phyloP scores from a whole-genome alignment of 1,140 invertebrate species.

The Ostrea edulis region DNA sequence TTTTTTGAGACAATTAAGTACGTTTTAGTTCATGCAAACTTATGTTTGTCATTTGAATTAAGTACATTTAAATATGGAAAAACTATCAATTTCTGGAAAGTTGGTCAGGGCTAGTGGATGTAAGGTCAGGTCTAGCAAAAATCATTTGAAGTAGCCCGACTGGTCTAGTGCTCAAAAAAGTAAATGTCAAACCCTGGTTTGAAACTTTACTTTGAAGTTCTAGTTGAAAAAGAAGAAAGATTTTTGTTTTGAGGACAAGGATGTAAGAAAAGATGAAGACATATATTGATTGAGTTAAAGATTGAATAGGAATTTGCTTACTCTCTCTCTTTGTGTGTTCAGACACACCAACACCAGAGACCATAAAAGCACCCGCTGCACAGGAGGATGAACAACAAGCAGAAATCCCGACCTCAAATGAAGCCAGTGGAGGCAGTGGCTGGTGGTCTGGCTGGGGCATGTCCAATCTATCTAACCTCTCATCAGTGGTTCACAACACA shows the following conservation, averaged over 20 bases:
- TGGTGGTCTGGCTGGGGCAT: constrained; percentile 76
- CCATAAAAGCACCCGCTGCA: neutral
- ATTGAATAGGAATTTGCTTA: neutral
- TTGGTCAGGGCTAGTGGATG: too few species aligned
- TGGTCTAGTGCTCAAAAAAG: too few species aligned
- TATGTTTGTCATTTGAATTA: too few species aligned
- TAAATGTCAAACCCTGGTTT: too few species aligned
- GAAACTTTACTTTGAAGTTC: neutral
- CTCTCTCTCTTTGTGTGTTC: neutral
- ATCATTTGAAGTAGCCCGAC: too few species aligned
- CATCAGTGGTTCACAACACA: constrained; percentile 60
- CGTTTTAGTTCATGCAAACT: too few species aligned
- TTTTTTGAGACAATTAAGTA: too few species aligned
- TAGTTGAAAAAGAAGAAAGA: constrained; percentile 3
- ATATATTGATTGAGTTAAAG: neutral
- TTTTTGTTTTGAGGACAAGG: neutral
- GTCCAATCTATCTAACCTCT: constrained; percentile 55
- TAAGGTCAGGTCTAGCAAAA: too few species aligned
- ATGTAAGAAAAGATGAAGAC: constrained; percentile 34
- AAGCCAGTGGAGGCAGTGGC: constrained; percentile 46
- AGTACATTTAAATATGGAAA: too few species aligned
- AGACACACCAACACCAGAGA: constrained; percentile 32
- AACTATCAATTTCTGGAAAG: too few species aligned
- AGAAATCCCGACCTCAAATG: neutral
- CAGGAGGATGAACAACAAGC: constrained; percentile 39